These are phyloP conservation scores for Pecten maximus DNA, from an alignment of 2,888 invertebrate genomes.

Conservation along the genomic window DNA sequence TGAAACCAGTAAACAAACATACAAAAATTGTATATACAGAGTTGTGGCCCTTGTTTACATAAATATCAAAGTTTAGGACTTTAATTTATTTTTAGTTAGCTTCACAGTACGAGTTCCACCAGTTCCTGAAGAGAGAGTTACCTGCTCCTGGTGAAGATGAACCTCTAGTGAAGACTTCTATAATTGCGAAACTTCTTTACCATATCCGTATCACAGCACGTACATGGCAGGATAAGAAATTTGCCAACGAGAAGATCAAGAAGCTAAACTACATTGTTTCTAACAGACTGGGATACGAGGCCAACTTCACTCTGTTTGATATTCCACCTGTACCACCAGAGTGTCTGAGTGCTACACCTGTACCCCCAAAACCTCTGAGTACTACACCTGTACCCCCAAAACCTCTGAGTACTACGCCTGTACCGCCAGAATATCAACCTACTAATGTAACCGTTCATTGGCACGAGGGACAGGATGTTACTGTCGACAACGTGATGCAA, in stretches of 20 bases:
- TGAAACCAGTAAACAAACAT: too few relatives aligned
- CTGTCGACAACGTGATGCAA: not conserved
- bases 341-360: not conserved
- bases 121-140: not conserved
- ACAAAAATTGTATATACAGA: too few relatives aligned
- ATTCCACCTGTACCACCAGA: not conserved
- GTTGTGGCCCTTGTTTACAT: too few relatives aligned
- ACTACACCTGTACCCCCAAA: too few relatives aligned
- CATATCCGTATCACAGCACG: not conserved
- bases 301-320: constrained; percentile 36
- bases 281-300: constrained; percentile 27
- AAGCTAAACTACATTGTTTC: constrained; percentile 39
- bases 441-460: not conserved
- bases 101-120: not conserved
- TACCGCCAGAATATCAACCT: not conserved
- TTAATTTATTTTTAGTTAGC: not conserved
- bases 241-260: constrained; percentile 39
- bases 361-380: too few relatives aligned
- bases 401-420: too few relatives aligned
- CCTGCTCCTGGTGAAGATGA: not conserved
- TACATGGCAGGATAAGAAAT: constrained; percentile 35
- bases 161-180: not conserved
- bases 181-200: not conserved
- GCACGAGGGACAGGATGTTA: not conserved
- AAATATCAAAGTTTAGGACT: too few relatives aligned